These are phyloP conservation scores for Elysia crispata DNA, from an alignment of 2,888 invertebrate genomes.

Conservation along the genomic window DNA sequence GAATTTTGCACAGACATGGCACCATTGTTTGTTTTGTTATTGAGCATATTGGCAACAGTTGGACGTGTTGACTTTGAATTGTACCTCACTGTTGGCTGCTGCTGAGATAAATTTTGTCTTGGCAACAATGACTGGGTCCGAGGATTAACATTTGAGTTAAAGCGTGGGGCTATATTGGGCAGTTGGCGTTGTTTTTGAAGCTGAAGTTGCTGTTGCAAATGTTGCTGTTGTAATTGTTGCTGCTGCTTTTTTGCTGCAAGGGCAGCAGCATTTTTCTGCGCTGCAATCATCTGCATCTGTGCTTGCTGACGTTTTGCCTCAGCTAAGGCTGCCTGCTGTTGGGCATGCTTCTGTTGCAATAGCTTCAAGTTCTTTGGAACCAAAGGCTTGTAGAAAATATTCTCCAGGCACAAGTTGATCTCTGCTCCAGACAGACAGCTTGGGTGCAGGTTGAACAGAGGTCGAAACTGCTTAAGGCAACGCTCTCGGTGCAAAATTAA, in stretches of 20 bases:
- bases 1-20: background rate
- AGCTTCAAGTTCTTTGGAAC: slow-evolving; percentile 45
- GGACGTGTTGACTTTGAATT: slow-evolving; percentile 30
- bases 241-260: slow-evolving; percentile 42
- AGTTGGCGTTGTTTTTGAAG: background rate
- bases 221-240: slow-evolving; percentile 14
- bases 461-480: slow-evolving; percentile 92
- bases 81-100: slow-evolving; percentile 36
- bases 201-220: slow-evolving; percentile 2
- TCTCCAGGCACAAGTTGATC: slow-evolving; percentile 69
- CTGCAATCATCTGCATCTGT: slow-evolving; percentile 37
- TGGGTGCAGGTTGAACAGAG: slow-evolving; percentile 89
- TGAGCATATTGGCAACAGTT: slow-evolving; percentile 44
- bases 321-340: slow-evolving; percentile 45
- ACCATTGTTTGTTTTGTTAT: slow-evolving; percentile 4
- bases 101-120: background rate
- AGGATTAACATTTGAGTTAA: background rate
- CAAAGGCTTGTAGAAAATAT: slow-evolving; percentile 64
- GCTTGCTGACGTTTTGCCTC: slow-evolving; percentile 46
- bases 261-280: slow-evolving; percentile 46
- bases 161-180: background rate
- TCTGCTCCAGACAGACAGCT: slow-evolving; percentile 62
- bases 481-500: slow-evolving; percentile 91
- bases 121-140: background rate
- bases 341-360: slow-evolving; percentile 42